Evolutionary conservation across 1,140 invertebrate species (phyloP).

Genomic region (Brachionus angularis): DNA sequence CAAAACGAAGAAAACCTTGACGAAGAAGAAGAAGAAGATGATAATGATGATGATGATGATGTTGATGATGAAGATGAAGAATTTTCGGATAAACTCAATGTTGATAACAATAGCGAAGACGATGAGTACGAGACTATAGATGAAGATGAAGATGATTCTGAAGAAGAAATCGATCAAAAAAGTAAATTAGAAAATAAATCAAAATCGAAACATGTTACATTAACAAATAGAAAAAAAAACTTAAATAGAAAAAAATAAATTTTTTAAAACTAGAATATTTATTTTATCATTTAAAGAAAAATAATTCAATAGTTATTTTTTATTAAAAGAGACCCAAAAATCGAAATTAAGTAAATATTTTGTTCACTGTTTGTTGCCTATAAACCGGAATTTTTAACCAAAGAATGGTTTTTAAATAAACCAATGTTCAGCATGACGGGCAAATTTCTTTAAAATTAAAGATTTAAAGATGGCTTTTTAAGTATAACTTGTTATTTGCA

Average conservation of each 20-base stretch:
- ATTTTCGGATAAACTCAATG: background rate
- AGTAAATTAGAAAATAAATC: background rate
- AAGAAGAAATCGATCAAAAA: slow-evolving; percentile 1
- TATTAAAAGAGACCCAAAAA: no score
- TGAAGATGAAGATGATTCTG: slow-evolving; percentile 37
- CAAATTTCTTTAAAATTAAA: no score
- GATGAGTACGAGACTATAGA: slow-evolving; percentile 11
- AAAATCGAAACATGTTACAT: background rate
- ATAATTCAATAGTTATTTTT: background rate
- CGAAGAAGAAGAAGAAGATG: background rate
- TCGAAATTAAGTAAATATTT: no score
- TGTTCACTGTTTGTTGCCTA: no score
- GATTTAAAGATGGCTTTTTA: no score
- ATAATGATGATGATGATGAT: background rate
- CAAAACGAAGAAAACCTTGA: slow-evolving; percentile 7
- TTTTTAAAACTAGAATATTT: background rate
- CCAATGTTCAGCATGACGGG: no score
- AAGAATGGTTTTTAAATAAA: no score
- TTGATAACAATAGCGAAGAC: background rate
- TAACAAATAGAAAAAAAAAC: background rate
- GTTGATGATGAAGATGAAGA: slow-evolving; percentile 1
- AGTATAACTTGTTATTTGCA: no score
- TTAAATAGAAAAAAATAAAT: slow-evolving; percentile 8
- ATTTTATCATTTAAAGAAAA: background rate
- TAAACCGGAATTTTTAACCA: no score